Evolutionary conservation across 2,113 vertebrate species (phyloP), one percentile per base, ranked within the genome.

Genomic region (Fukomys damarensis): DNA sequence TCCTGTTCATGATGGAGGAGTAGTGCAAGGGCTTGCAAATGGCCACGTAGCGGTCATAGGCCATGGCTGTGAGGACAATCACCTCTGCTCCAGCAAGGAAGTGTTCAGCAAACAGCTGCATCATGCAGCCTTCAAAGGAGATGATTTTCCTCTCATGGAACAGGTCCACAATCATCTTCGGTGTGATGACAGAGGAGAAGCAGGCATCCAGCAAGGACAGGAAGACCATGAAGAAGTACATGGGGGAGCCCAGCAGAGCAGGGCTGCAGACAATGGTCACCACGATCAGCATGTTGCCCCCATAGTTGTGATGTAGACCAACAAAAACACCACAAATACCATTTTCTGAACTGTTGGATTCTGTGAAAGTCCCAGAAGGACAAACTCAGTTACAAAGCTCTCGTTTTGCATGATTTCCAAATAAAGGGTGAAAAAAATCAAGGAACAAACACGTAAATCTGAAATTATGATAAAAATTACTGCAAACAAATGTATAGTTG

Each of bases 201-300:
- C 95, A 96, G 0, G 89, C 70, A 95, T 97, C 97, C 22, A 97
- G 5, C 7, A 98, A 97, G 38, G 96, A 97, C 8, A 97, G 49
- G n/a, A 95, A 96, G 43, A 43, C 93, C 79, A 98, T 24, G 59
- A 95, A 97, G 72, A 95, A 97, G 77, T 97, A 98, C 97, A 97
- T 97, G 14, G 95, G 89, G 30, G 63, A 94, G 0, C 9, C 68
- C 35, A 88, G 13, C 46, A 97, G 95, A 7, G 81, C 43, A 12
- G 90, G 94, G 26, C 86, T 97, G 41, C 7, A 70, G 56, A 30
- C 3, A 8, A 98, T 84, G 2, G 76, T 94, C 20, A 79, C n/a
- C 26, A 97, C 49, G 46, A 97, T 97, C 6, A 96, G 4, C 16
- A 94, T 86, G 24, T 97, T 98, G 0, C 82, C 81, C 89, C 13